Evolutionary conservation across 2,888 invertebrate genomes (phyloP).

Genomic region (Cheilosia soror): DNA sequence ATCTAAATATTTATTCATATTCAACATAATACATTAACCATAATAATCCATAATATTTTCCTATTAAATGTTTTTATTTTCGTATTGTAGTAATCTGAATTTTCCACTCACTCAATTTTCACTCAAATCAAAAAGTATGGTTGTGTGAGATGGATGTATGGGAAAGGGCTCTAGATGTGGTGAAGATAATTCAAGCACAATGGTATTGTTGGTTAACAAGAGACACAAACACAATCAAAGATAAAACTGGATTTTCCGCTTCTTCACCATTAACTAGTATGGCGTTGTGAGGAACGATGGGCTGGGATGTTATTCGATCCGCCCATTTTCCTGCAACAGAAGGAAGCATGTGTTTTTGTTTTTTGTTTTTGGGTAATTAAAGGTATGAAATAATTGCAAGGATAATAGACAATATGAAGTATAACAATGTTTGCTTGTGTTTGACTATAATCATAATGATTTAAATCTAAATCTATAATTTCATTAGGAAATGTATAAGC

Average conservation of each 20-base stretch:
- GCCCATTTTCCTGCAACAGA: conserved; percentile 58
- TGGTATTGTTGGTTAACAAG: neutral
- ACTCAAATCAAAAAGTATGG: conserved; percentile 31
- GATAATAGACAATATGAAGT: conserved; percentile 32
- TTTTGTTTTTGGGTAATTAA: neutral
- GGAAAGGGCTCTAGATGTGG: conserved; percentile 16
- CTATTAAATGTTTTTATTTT: neutral
- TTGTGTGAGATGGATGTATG: neutral
- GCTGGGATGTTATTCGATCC: conserved; percentile 68
- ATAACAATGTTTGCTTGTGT: neutral
- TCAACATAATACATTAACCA: neutral
- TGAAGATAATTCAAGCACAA: conserved; percentile 13
- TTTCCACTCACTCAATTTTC: conserved; percentile 24
- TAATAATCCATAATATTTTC: neutral
- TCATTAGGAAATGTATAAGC: neutral
- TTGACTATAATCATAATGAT: neutral
- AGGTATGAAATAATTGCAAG: conserved; percentile 33
- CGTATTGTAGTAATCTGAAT: neutral
- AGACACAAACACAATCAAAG: neutral
- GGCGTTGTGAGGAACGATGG: conserved; percentile 48
- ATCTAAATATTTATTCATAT: conserved; percentile 47
- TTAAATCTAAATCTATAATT: neutral
- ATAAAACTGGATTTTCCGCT: conserved; percentile 67
- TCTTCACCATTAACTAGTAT: conserved; percentile 44
- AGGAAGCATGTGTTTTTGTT: neutral